Evolutionary conservation across 1,140 invertebrate species (phyloP), one percentile per base, ranked within the genome.

Genomic region (Drosophila ananassae): DNA sequence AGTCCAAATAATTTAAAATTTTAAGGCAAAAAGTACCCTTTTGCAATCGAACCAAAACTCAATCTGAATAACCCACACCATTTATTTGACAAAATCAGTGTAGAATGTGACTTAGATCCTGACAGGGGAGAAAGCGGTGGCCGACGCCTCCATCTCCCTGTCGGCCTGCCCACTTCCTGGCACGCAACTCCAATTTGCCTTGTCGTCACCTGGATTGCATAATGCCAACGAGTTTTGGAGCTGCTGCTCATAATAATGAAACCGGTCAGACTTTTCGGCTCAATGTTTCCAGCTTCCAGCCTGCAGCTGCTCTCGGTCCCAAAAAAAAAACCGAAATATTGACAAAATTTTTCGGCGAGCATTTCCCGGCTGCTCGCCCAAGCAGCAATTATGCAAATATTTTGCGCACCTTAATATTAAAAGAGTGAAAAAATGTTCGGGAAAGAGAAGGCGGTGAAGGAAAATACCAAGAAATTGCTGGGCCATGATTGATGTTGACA

Each of bases 331-430:
- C 8, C 2, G 12, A 41, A 60, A 63, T 55, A 60, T 44, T 44
- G 41, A 21, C 21, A 13, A 44, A 8, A 41, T 64, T 73, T 79
- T 73, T 87, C 62, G 77, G 73, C 50, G 47, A 71, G 71, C 73
- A 68, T 84, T 84, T 84, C 61, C 73, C 77, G 63, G 57, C 66
- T 57, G 61, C 41, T 47, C 75, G 77, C 68, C 64, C 73, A 74
- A 77, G 73, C 81, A 64, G 82, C 78, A 85, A 87, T 85, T 85
- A 87, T 85, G 82, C 82, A 85, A 85, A 85, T 82, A 85, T 82
- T 82, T 44, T 78, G 82, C 74, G 73, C 82, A 68, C 81, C 77
- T 87, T 62, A 56, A 77, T 74, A 73, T 53, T 46, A 54, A 50
- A 22, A 68, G 50, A 56, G 39, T 2, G n/a, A 48, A 51, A 63